Evolutionary conservation across 1,140 invertebrate genomes (phyloP).

Genomic region (Adoxophyes honmai): DNA sequence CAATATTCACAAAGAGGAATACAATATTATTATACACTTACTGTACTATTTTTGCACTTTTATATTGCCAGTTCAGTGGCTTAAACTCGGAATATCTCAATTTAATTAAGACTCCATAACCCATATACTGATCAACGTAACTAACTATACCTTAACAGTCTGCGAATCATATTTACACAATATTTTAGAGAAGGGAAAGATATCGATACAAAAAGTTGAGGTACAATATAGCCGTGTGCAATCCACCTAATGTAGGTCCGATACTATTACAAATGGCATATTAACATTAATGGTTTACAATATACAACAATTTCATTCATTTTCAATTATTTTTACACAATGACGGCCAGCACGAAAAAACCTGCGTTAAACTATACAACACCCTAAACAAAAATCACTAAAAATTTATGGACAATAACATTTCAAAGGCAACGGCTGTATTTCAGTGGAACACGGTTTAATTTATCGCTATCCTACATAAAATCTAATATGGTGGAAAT

Average conservation of each 20-base stretch:
- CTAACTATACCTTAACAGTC: constrained; percentile 50
- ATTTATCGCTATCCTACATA: constrained; percentile 14
- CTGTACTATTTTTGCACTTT: constrained; percentile 71
- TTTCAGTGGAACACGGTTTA: background rate
- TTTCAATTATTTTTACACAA: constrained; percentile 30
- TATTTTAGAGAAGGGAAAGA: constrained; percentile 48
- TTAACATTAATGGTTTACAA: constrained; percentile 35
- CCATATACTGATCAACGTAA: constrained; percentile 50
- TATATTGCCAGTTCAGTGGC: constrained; percentile 67
- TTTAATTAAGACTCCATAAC: constrained; percentile 74
- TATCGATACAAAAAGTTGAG: constrained; percentile 56
- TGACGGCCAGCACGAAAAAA: constrained; percentile 30
- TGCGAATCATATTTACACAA: constrained; percentile 59
- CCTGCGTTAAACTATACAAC: background rate
- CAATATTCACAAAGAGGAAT: constrained; percentile 71
- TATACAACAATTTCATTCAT: constrained; percentile 32
- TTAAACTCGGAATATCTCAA: constrained; percentile 75
- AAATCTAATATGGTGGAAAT: constrained; percentile 15
- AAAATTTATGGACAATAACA: background rate
- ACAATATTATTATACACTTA: constrained; percentile 69
- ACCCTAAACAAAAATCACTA: too few relatives aligned
- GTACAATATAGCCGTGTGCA: constrained; percentile 30
- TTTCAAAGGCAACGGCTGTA: background rate
- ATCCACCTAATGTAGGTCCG: constrained; percentile 24
- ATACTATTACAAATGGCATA: constrained; percentile 37